These are phyloP conservation scores for Palythoa heliodiscus DNA, from an alignment of 92 coral and sea anemone species.

Conservation along the genomic window DNA sequence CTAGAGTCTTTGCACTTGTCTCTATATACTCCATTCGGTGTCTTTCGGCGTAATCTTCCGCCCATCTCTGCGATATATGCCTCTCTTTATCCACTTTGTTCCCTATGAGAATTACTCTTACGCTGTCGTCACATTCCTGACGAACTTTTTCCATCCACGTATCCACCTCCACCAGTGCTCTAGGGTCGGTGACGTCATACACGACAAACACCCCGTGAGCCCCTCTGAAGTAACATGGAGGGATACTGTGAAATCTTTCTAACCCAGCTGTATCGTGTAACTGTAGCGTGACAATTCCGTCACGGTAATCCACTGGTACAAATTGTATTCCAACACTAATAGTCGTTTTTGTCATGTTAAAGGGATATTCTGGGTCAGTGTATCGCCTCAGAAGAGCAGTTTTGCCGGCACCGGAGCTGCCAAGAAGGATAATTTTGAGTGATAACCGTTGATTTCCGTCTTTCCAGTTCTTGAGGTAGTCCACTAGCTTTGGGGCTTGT, in stretches of 20 bases:
- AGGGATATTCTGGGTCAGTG: conserved; percentile 35
- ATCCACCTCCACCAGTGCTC: conserved; percentile 27
- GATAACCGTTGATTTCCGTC: conserved; percentile 37
- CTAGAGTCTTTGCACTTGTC: conserved; percentile 61
- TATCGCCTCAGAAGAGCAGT: conserved; percentile 45
- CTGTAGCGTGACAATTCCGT: conserved; percentile 48
- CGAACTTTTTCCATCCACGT: conserved; percentile 33
- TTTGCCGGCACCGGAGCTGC: conserved; percentile 60
- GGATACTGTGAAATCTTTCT: conserved; percentile 59
- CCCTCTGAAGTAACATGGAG: conserved; percentile 57
- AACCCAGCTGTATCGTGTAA: conserved; percentile 60
- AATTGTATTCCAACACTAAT: conserved; percentile 41
- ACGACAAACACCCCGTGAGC: conserved; percentile 64
- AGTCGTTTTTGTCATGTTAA: conserved; percentile 24
- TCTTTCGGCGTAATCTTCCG: conserved; percentile 44
- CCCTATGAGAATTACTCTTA: conserved; percentile 53
- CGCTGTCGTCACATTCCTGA: conserved; percentile 48
- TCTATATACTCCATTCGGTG: conserved; percentile 52
- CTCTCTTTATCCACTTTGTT: conserved; percentile 55
- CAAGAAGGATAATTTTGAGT: conserved; percentile 51
- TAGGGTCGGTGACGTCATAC: conserved; percentile 46
- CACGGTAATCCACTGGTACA: conserved; percentile 46
- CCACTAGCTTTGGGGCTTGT: conserved; percentile 8
- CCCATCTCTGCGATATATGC: conserved; percentile 22
- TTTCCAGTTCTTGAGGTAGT: conserved; percentile 35